phyloP scores from a whole-genome alignment of 92 coral and sea anemone species.

The Porites rus region DNA sequence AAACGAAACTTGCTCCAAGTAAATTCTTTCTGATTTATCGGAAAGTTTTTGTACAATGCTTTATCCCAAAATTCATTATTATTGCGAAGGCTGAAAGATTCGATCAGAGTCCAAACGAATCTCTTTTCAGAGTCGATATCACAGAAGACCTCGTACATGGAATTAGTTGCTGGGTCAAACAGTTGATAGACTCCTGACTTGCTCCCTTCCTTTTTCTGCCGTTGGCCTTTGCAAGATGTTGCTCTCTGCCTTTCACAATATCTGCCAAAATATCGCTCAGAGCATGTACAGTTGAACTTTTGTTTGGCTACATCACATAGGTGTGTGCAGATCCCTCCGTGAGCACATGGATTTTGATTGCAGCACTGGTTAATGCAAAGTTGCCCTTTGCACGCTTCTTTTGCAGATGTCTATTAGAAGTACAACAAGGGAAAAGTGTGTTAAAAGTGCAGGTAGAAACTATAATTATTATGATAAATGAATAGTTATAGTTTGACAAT shows the following conservation, averaged over 20 bases:
- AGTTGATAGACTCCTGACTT: conserved; percentile 18
- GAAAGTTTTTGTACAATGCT: conserved; percentile 19
- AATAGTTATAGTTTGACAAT: too few relatives aligned
- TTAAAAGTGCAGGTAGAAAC: too few relatives aligned
- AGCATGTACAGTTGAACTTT: conserved; percentile 57
- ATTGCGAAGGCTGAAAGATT: conserved; percentile 49
- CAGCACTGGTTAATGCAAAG: conserved; percentile 61
- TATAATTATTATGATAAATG: too few relatives aligned
- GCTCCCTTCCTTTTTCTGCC: background rate
- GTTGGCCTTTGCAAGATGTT: conserved; percentile 1
- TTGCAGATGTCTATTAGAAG: background rate
- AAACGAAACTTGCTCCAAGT: conserved; percentile 57
- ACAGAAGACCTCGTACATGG: conserved; percentile 18
- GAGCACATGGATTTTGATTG: conserved; percentile 22
- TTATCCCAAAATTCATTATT: conserved; percentile 11
- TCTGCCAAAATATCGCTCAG: conserved; percentile 32
- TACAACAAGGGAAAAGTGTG: too few relatives aligned
- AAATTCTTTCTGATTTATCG: conserved; percentile 23
- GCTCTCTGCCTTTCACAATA: conserved; percentile 18
- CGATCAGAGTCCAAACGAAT: conserved; percentile 67
- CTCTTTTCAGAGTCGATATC: conserved; percentile 49
- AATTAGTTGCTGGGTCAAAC: conserved; percentile 1
- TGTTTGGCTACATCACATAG: conserved; percentile 53
- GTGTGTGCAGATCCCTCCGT: conserved; percentile 65
- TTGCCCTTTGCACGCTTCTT: background rate